Base-by-base conservation (phyloP, 2,888 invertebrate genomes). In the Mythimna albipuncta region DNA sequence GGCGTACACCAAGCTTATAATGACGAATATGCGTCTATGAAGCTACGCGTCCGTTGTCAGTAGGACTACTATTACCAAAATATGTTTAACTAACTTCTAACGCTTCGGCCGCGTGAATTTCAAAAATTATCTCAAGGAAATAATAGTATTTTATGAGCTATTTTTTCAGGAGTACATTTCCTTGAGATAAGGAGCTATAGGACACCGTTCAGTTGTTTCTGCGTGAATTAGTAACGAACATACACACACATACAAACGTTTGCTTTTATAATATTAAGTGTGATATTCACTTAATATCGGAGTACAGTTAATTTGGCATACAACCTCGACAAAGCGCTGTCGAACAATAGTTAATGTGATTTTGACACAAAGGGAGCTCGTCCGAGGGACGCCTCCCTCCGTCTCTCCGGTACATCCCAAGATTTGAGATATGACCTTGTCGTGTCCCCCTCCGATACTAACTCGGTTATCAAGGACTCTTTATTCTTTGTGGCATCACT, bases 271-370 rank as follows among this genome's bases (percentile, higher is more conserved):
- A 50, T 50, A 52, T 52, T 52, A 52, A 10, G 19, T 9, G n/a
- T 19, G n/a, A 77, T 78, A 77, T 70, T 72, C 68, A 73, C 32
- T 65, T 77, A 78, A 71, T 71, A 68, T 52, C 69, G 47, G 64
- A 79, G 85, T 77, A 83, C 71, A 81, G 81, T 86, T 86, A 83
- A 88, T 89, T 85, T 87, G 83, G 64, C 82, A 87, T 82, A 86
- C 81, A 87, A 84, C 79, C 79, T 76, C 84, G 77, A 90, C 90
- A 91, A 91, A 90, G 91, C 88, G 79, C 72, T 79, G 77, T 82
- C 84, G 87, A 91, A 93, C 91, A 93, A 93, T 90, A 84, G 91
- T 84, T 92, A 92, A 93, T 93, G 90, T 92, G 89, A 91, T 93
- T 93, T 89, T 86, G 87, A 84, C 88, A 91, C 91, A 92, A 92